These are phyloP conservation scores for Drosophila arizonae DNA, from an alignment of 1,140 invertebrate species.

Conservation along the genomic window DNA sequence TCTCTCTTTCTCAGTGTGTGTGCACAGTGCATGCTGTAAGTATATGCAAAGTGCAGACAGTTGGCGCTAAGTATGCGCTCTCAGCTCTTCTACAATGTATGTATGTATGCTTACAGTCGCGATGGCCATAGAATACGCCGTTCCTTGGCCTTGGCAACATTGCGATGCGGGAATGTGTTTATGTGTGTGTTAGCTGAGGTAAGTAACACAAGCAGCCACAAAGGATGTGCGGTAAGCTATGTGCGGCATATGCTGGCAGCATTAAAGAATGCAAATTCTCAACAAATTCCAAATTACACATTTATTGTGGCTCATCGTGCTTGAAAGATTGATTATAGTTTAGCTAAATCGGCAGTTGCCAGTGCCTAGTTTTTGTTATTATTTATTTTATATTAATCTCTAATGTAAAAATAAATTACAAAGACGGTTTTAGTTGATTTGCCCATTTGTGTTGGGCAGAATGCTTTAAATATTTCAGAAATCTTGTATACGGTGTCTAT, in stretches of 20 bases:
- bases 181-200: neutral
- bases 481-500: no score
- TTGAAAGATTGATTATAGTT: neutral
- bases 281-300: neutral
- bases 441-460: no score
- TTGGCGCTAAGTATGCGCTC: slow-evolving; percentile 33
- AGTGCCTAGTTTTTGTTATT: no score
- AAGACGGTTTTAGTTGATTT: no score
- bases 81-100: neutral
- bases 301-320: neutral
- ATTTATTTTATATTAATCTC: no score
- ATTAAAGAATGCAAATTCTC: neutral
- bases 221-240: neutral
- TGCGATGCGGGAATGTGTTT: neutral
- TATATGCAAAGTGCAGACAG: slow-evolving; percentile 45
- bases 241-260: neutral
- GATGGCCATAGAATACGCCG: slow-evolving; percentile 19
- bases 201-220: slow-evolving; percentile 1
- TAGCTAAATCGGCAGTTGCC: neutral
- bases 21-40: slow-evolving; percentile 5
- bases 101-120: neutral
- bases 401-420: no score
- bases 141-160: slow-evolving; percentile 28
- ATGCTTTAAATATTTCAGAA: no score
- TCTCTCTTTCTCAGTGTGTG: slow-evolving; percentile 1